Conservation (phyloP, 2,113 vertebrate genomes). For the Ciconia boyciana region DNA sequence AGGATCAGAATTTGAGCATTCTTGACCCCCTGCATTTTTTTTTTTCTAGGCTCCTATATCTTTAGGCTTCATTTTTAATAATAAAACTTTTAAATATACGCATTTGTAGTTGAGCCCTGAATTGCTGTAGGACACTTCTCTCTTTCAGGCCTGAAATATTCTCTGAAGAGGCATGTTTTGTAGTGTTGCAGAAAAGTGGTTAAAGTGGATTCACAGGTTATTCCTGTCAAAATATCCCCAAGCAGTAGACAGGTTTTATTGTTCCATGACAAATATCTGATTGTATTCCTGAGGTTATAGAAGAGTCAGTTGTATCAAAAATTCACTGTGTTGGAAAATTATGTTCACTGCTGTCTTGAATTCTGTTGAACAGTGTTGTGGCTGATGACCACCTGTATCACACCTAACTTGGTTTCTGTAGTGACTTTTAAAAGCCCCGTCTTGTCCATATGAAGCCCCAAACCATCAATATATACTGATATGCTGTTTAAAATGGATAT, state of each 20-base stretch:
- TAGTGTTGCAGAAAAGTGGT: neutral
- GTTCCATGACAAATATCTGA: neutral
- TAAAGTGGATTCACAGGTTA: slow-evolving; percentile 35
- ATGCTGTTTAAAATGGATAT: neutral
- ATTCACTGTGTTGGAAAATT: neutral
- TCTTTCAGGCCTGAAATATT: neutral
- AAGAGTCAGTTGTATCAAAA: neutral
- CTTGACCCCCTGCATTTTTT: neutral
- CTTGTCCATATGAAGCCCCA: neutral
- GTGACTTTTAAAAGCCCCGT: neutral
- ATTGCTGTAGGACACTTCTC: neutral
- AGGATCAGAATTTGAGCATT: neutral
- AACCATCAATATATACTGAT: neutral
- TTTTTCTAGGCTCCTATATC: neutral
- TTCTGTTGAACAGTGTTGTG: neutral
- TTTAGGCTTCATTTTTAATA: neutral
- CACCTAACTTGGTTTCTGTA: neutral
- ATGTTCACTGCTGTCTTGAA: neutral
- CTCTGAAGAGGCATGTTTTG: neutral
- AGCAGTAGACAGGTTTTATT: neutral
- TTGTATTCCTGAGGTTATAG: neutral
- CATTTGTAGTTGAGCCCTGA: neutral
- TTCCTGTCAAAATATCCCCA: neutral
- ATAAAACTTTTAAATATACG: neutral
- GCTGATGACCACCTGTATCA: neutral